phyloP scores from a whole-genome alignment of 2,797 vertebrate species.

The Pipistrellus kuhlii region DNA sequence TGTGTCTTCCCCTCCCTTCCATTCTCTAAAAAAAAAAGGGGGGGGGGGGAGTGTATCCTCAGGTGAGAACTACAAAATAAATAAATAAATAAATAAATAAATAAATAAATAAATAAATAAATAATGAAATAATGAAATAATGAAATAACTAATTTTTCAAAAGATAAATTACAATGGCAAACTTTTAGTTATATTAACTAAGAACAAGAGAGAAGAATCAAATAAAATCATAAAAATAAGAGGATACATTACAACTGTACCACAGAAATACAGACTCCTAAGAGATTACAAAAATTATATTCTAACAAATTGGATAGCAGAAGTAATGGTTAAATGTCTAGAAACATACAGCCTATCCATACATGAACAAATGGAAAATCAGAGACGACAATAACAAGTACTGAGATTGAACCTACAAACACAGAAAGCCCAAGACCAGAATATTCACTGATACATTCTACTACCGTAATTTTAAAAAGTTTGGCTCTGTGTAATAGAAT shows the following conservation, averaged over 20 bases:
- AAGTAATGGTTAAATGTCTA: neutral
- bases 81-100: neutral
- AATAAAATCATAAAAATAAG: neutral
- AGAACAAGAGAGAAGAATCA: neutral
- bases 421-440: neutral
- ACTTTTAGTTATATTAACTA: neutral
- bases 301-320: neutral
- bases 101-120: neutral
- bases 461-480: neutral
- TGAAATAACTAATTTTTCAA: neutral
- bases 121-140: too few relatives aligned
- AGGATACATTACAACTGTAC: neutral
- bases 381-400: neutral
- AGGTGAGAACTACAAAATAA: too few relatives aligned
- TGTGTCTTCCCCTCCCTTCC: too few relatives aligned
- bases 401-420: neutral
- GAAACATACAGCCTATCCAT: neutral
- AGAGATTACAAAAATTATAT: neutral
- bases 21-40: too few relatives aligned
- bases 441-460: neutral
- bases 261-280: neutral
- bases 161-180: neutral
- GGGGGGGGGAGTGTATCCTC: too few relatives aligned
- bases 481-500: too few relatives aligned
- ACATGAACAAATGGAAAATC: neutral